Base-by-base conservation (phyloP, 1,140 invertebrate species). In the Spodoptera litura region DNA sequence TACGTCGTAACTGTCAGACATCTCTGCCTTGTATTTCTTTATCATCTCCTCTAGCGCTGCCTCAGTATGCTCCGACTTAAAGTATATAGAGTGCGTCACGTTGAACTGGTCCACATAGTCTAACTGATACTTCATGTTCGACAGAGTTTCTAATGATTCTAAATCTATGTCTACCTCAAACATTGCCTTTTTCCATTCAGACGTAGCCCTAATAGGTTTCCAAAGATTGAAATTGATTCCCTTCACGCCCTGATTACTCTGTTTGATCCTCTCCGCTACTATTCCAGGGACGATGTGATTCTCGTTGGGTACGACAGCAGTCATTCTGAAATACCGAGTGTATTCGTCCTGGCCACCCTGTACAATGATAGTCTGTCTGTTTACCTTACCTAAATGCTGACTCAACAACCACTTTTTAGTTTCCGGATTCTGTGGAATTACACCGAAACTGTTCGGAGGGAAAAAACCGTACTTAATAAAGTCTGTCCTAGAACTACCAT, bases 381-480 rank as follows among this genome's bases (percentile, higher is more conserved):
- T 88, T 11, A 93, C 53, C 3, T 85, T 85, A 0, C 89, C 86
- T 2, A 93, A 78, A 49, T 88, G 73, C 13, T 85, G 15, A 35
- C 75, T 27, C 20, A 80, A 51, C 81, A 89, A 66, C 93, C 92
- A 94, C 35, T 78, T 82, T 49, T 83, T 89, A 2, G 92, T 89
- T 51, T 93, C 91, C 0, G 72, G 62, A 49, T 93, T 93, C 77
- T 90, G 88, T 10, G 93, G 92, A 9, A 91, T 11, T 10, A 94
- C 66, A 13, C 86, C 91, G 35, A 94, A 88, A 53, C 86, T 87
- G 4, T 89, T 87, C 0, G 92, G 90, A 6, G 81, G 73, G 31
- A 80, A 87, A 49, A 89, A 88, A 0, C 93, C 93, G 52, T 90
- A 91, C 77, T 91, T 93, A 0, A 87, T 13, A 68, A 93, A 93